phyloP scores from a whole-genome alignment of 2,113 vertebrate species.

The Vidua chalybeata region DNA sequence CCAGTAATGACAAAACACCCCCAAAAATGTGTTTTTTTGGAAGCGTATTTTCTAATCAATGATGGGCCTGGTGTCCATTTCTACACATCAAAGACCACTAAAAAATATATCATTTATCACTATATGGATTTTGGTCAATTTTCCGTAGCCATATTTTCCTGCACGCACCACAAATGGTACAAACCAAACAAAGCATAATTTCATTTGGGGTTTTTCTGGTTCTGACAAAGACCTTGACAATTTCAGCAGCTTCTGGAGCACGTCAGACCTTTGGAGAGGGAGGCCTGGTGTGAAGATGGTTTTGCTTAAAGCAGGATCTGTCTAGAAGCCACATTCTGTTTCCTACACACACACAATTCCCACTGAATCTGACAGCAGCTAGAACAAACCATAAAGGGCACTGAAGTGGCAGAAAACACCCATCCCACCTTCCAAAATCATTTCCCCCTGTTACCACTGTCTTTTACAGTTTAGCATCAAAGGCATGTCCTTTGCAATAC shows the following conservation, averaged over 20 bases:
- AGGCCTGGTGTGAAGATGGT: neutral
- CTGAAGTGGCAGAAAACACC: neutral
- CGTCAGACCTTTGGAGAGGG: neutral
- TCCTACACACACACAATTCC: neutral
- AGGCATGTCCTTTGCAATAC: neutral
- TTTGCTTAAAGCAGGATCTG: neutral
- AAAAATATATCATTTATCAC: neutral
- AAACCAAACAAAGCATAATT: neutral
- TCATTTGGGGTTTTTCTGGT: neutral
- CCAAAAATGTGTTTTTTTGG: neutral
- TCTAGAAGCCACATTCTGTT: neutral
- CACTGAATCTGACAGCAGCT: neutral
- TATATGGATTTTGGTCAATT: neutral
- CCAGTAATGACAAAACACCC: neutral
- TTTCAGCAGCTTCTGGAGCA: neutral
- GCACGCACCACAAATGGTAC: neutral
- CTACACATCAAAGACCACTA: neutral
- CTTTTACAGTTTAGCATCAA: neutral
- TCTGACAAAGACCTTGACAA: neutral
- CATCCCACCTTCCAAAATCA: neutral
- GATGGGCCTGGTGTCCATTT: neutral
- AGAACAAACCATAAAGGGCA: neutral
- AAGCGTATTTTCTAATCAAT: rapidly evolving
- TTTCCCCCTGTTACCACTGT: neutral
- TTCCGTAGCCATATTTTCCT: neutral